phyloP scores from a whole-genome alignment of 1,140 invertebrate species.

The Tetraneura akinire region DNA sequence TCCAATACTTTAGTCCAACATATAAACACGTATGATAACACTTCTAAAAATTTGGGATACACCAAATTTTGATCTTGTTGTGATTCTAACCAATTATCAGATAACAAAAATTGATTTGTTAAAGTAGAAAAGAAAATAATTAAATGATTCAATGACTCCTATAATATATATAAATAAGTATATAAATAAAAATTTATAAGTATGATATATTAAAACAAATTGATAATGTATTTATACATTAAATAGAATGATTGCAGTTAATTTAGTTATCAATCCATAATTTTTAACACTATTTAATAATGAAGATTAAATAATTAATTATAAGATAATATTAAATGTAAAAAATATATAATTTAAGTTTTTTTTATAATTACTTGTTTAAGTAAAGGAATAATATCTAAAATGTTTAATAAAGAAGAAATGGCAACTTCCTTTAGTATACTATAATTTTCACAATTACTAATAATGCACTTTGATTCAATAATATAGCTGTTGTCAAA shows the following conservation, averaged over 20 bases:
- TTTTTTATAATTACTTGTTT: conserved; percentile 23
- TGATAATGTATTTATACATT: too few relatives aligned
- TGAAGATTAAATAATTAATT: too few relatives aligned
- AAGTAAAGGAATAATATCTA: conserved; percentile 26
- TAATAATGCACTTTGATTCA: neutral
- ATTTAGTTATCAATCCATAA: too few relatives aligned
- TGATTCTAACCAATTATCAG: conserved; percentile 9
- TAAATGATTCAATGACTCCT: conserved; percentile 24
- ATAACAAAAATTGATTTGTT: neutral
- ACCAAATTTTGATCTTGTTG: neutral
- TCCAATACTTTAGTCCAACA: conserved; percentile 36
- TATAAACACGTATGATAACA: conserved; percentile 29
- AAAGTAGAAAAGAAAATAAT: conserved; percentile 13
- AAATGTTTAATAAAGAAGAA: conserved; percentile 25
- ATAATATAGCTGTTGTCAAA: neutral
- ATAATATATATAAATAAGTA: neutral
- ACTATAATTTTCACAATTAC: conserved; percentile 4
- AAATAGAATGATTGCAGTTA: too few relatives aligned
- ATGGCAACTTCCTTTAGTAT: conserved; percentile 29
- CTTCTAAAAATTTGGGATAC: conserved; percentile 11
- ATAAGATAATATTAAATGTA: too few relatives aligned
- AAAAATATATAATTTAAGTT: too few relatives aligned
- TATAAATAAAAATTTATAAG: too few relatives aligned
- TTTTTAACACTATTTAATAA: too few relatives aligned
- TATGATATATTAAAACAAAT: too few relatives aligned